phyloP scores from a whole-genome alignment of 2,113 vertebrate genomes.

The Anhinga anhinga region DNA sequence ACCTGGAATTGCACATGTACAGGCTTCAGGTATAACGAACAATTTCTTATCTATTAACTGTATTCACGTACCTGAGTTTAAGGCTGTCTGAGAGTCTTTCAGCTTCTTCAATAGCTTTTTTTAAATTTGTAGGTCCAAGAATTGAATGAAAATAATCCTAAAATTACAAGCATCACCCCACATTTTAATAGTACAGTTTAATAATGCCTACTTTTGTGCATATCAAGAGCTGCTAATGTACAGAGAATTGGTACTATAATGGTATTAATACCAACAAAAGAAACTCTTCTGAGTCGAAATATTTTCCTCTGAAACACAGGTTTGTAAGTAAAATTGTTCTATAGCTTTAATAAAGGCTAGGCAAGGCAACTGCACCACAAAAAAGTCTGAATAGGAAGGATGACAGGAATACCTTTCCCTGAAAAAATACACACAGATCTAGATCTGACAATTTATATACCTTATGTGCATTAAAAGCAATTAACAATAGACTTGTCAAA shows the following conservation, averaged over 20 bases:
- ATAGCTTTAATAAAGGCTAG: neutral
- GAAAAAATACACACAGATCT: neutral
- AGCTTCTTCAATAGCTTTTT: slow-evolving; percentile 96
- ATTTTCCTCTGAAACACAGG: neutral
- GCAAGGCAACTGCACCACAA: neutral
- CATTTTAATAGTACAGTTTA: neutral
- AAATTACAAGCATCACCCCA: slow-evolving; percentile 54
- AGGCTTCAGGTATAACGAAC: neutral
- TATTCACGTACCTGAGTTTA: slow-evolving; percentile 83
- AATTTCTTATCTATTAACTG: neutral
- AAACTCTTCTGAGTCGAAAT: neutral
- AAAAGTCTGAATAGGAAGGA: neutral
- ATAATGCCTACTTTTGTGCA: neutral
- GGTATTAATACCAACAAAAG: neutral
- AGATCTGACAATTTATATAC: neutral
- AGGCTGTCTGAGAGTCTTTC: slow-evolving; percentile 96
- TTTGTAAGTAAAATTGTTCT: neutral
- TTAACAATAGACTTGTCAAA: neutral
- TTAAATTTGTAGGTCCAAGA: slow-evolving; percentile 88
- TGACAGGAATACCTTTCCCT: neutral
- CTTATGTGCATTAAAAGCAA: neutral
- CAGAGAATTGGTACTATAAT: neutral
- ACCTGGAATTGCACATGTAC: neutral
- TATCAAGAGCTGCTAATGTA: neutral
- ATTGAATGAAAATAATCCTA: slow-evolving; percentile 91